Evolutionary conservation across 2,888 invertebrate genomes (phyloP).

Genomic region (Timema cristinae): DNA sequence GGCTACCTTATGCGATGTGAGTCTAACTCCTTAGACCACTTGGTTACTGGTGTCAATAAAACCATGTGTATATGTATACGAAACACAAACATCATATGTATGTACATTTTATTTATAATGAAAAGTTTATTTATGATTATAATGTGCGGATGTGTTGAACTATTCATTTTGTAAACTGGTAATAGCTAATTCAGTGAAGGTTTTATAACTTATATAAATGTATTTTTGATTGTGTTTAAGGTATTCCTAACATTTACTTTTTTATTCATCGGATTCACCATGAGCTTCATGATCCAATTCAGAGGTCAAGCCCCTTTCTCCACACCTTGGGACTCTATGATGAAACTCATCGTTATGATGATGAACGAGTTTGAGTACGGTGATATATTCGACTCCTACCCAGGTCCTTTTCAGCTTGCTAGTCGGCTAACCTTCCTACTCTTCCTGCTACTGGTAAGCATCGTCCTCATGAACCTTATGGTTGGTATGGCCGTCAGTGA

Average conservation of each 20-base stretch:
- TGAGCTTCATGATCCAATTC: constrained; percentile 56
- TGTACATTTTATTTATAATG: too few relatives aligned
- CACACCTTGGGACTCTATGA: constrained; percentile 51
- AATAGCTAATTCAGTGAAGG: background rate
- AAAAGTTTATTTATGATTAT: too few relatives aligned
- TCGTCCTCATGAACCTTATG: constrained; percentile 57
- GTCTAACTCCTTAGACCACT: too few relatives aligned
- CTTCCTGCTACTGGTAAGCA: constrained; percentile 53
- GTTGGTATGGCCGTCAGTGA: constrained; percentile 59
- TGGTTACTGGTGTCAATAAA: too few relatives aligned
- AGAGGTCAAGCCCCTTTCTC: constrained; percentile 50
- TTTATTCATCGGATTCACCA: constrained; percentile 53
- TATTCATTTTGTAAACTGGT: background rate
- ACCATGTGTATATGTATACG: too few relatives aligned
- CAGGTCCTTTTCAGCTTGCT: background rate
- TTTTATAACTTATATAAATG: background rate
- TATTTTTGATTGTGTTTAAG: constrained; percentile 39
- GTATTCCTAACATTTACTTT: constrained; percentile 48
- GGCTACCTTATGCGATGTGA: too few relatives aligned
- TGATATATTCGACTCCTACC: constrained; percentile 43
- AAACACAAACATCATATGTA: too few relatives aligned
- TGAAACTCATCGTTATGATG: constrained; percentile 59
- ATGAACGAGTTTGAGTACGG: constrained; percentile 57
- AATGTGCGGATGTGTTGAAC: too few relatives aligned
- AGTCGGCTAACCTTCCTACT: constrained; percentile 51